Evolutionary conservation across 1,140 invertebrate genomes (phyloP), one percentile per base, ranked within the genome.

Genomic region (Neodiprion fabricii): DNA sequence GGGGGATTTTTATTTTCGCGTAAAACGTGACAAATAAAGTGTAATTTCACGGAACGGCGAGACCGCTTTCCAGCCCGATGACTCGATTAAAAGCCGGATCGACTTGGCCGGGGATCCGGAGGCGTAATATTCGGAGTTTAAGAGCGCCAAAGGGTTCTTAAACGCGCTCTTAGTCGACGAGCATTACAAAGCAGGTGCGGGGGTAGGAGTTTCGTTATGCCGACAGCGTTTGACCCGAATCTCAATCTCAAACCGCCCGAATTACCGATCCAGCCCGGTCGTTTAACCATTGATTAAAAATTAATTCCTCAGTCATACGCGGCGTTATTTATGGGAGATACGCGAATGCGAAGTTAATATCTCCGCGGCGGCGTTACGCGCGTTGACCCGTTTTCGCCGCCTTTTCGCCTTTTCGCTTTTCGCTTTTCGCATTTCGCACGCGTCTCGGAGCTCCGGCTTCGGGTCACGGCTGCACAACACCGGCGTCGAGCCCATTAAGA

Each of bases 271-370:
- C 4, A 17, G 9, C 4, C 11, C 11, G 53, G 53, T 5, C n/a
- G n/a, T 11, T 61, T 61, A 61, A 61, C n/a, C 53, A 61, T 61
- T 61, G n/a, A 61, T 61, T 61, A 61, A 12, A 61, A 61, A 61
- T 61, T 61, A 61, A 61, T 61, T 61, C 28, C 28, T 61, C 53
- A 61, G 53, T 61, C 53, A 17, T 61, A 61, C 5, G 5, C 11
- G 9, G n/a, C 11, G 53, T 61, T 14, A 61, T 61, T 61, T 61
- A 61, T 61, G 53, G 53, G 53, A 61, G n/a, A 12, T 12, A 17
- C 53, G 53, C 53, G 53, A 61, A 40, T 40, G 28, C 9, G n/a
- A 61, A 61, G 3, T 61, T 61, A 61, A 61, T 61, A 61, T 61
- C 11, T 9, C 8, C 53, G n/a, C 53, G n/a, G 10, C 50, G 50